Base-by-base conservation (phyloP, 2,888 invertebrate genomes). In the Omphaloscelis lunosa region DNA sequence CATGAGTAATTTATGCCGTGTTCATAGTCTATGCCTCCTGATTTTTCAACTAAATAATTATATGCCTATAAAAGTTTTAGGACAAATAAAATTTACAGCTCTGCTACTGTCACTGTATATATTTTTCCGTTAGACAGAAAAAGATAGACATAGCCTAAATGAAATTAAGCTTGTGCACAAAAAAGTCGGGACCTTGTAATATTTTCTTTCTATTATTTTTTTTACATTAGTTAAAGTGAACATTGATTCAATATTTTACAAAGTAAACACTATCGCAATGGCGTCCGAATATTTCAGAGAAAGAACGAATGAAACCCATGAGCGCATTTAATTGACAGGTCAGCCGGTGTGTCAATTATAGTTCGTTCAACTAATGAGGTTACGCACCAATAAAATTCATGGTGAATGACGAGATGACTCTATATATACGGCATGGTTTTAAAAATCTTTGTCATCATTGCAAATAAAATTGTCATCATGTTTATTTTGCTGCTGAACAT, bases 321-420 rank as follows among this genome's bases (percentile, higher is more conserved):
- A 92, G 89, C 86, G 80, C 86, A 90, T 93, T 92, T 96, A 96
- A 96, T 96, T 96, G 96, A 91, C 91, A 93, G 96, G 96, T 96
- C 96, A 96, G 95, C 95, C 96, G 93, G 95, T 94, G 94, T 95
- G 96, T 96, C 96, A 96, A 96, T 95, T 96, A 94, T 92, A 94
- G 95, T 95, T 93, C 95, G 91, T 95, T 95, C 95, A 93, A 94
- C 94, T 95, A 95, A 96, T 94, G 94, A 94, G 94, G 95, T 93
- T 95, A 95, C 94, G 94, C 90, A 92, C 90, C 91, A 92, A 91
- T 92, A 91, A 92, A 90, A 91, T 89, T 91, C 89, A 90, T 91
- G 90, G 90, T 89, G 89, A 91, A 90, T 93, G 92, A 93, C 90
- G 90, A 80, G 87, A 85, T 76, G 78, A 77, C 77, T 83, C 79